Evolutionary conservation across 1,140 invertebrate species (phyloP), one percentile per base, ranked within the genome.

Genomic region (Drosophila yakuba): DNA sequence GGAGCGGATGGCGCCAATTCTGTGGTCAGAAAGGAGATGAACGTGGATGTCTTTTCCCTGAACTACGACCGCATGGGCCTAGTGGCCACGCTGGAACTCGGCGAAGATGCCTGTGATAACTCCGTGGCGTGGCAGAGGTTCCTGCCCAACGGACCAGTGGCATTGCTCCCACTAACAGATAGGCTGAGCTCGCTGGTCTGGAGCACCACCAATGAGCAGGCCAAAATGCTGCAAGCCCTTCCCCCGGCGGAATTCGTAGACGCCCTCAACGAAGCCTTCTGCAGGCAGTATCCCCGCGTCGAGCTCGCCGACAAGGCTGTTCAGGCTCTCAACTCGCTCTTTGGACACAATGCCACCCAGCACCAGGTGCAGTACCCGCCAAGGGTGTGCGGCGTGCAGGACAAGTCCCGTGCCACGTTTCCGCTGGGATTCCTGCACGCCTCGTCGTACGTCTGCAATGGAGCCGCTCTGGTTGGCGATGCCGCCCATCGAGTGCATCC

Each of bases 401-500:
- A 93, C 85, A 91, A 89, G 12, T 96, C 96, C 2, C 93, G 98
- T 17, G 98, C 97, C 28, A 95, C 95, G 6, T 99, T 99, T 93
- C 98, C 98, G 0, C 93, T 99, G 7, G 96, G 96, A 23, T 97
- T 99, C 88, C 96, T 97, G 0, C 98, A 99, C 93, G 95, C 98
- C 25, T 95, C 96, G 0, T 94, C 95, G 71, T 99, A 99, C 93
- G 95, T 97, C 0, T 93, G 93, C 35, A 93, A 94, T 17, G 94
- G 96, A 55, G 95, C 96, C 10, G 98, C 95, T 45, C 93, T 99
- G 3, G 94, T 99, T 67, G 98, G 98, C 14, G 99, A 99, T 94
- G 97, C 98, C 38, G 98, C 98, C 8, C 99, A 99, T 93, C 94
- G 97, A 90, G 94, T 99, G 39, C 98, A 99, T 94, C 99, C 99